Conservation (phyloP, 2,113 vertebrate species). For the Macrotus californicus region DNA sequence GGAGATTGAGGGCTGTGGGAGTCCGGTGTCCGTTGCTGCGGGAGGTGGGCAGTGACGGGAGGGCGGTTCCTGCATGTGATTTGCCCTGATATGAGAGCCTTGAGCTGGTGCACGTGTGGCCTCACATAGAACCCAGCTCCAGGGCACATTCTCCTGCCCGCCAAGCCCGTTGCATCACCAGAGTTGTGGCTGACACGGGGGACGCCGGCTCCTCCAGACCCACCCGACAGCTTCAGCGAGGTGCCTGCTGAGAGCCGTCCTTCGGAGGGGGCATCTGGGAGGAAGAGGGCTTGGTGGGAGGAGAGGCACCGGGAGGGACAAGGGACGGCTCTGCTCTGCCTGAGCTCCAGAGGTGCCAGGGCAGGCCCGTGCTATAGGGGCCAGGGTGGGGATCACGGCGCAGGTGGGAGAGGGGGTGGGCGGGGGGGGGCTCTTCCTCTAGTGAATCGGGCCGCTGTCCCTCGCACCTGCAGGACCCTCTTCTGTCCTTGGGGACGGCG, state of each 20-base stretch:
- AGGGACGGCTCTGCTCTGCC: rapidly evolving
- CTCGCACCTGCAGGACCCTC: background rate
- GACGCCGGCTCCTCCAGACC: rapidly evolving
- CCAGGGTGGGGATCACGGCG: rapidly evolving
- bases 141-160: background rate
- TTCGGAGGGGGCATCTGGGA: background rate
- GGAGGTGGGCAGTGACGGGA: background rate
- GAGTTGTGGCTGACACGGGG: rapidly evolving
- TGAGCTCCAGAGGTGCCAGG: rapidly evolving
- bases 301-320: rapidly evolving
- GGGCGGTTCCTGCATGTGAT: too few species aligned
- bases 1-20: slow-evolving; percentile 56
- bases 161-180: background rate
- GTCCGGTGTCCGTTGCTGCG: background rate
- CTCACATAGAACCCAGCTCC: background rate
- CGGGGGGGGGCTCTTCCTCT: background rate
- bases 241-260: background rate
- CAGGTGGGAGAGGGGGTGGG: background rate
- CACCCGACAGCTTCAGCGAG: rapidly evolving
- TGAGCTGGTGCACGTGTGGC: background rate
- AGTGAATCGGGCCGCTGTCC: rapidly evolving
- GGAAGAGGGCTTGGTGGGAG: background rate
- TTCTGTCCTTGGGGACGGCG: rapidly evolving
- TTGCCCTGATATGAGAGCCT: background rate
- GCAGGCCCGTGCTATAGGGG: background rate